These are phyloP conservation scores for Myxocyprinus asiaticus DNA, from an alignment of 2,113 vertebrate genomes.

Conservation along the genomic window DNA sequence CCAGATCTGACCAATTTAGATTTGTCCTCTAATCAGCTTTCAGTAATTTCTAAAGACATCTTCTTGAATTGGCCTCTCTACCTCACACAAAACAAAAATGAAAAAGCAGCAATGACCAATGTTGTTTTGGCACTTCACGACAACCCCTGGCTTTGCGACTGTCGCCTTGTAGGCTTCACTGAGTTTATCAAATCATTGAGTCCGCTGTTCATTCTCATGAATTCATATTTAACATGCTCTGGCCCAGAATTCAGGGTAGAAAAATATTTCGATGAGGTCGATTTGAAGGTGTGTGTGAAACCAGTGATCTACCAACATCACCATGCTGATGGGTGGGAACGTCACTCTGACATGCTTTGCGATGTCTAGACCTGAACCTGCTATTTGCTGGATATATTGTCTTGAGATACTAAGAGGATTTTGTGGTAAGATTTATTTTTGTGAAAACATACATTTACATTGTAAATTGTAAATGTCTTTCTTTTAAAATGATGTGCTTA, in stretches of 20 bases:
- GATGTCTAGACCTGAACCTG: slow-evolving; percentile 79
- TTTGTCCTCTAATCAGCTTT: slow-evolving; percentile 89
- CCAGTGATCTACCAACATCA: slow-evolving; percentile 79
- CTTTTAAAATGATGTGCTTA: too few relatives aligned
- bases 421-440: slow-evolving; percentile 80
- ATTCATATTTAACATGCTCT: slow-evolving; percentile 87
- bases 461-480: too few relatives aligned
- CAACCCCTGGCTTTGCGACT: slow-evolving; percentile 91
- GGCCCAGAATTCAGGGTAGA: slow-evolving; percentile 79
- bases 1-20: slow-evolving; percentile 89
- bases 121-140: slow-evolving; percentile 83
- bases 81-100: slow-evolving; percentile 68
- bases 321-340: slow-evolving; percentile 75
- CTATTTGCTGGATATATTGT: slow-evolving; percentile 85
- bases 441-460: slow-evolving; percentile 26
- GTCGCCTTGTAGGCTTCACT: slow-evolving; percentile 84
- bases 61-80: slow-evolving; percentile 86
- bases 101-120: slow-evolving; percentile 60
- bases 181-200: slow-evolving; percentile 80
- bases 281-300: slow-evolving; percentile 81
- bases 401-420: slow-evolving; percentile 86
- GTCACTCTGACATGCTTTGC: slow-evolving; percentile 81
- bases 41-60: slow-evolving; percentile 86
- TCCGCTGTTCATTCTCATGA: slow-evolving; percentile 87
- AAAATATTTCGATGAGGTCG: slow-evolving; percentile 84